A percentile compares a stretch with the other conserved stretches of the same genome.
Conservation (phyloP, 2,888 invertebrate genomes). For the Pomacea canaliculata region DNA sequence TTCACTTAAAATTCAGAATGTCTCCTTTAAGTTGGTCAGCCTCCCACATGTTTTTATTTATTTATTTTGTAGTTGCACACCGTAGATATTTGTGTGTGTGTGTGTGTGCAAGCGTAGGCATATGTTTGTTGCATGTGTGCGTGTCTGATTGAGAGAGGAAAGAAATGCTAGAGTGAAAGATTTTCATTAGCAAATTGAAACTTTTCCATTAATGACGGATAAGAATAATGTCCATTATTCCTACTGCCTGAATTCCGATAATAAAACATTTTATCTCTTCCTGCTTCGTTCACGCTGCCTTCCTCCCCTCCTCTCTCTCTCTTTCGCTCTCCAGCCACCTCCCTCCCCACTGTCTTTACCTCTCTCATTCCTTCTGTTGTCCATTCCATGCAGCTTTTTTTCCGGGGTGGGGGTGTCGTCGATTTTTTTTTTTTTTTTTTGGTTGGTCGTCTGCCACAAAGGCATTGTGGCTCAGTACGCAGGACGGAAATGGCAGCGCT, state of each 20-base stretch:
- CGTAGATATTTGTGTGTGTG: neutral
- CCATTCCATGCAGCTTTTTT: neutral
- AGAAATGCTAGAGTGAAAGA: too few relatives aligned
- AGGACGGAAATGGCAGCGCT: too few relatives aligned
- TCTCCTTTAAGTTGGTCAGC: too few relatives aligned
- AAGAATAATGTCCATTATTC: too few relatives aligned
- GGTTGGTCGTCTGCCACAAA: neutral
- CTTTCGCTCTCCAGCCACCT: conserved; percentile 4
- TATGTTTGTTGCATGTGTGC: neutral
- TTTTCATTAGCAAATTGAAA: too few relatives aligned
- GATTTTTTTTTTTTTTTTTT: neutral
- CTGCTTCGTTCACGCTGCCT: neutral
- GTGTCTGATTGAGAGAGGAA: too few relatives aligned
- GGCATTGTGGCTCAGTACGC: too few relatives aligned
- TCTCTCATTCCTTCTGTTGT: neutral
- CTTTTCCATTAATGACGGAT: too few relatives aligned
- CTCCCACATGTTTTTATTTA: neutral
- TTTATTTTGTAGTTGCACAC: neutral
- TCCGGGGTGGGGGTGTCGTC: neutral
- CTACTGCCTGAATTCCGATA: neutral
- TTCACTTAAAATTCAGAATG: too few relatives aligned
- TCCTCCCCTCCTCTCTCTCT: conserved; percentile 7
- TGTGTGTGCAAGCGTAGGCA: too few relatives aligned
- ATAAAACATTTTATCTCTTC: neutral
- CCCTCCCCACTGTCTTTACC: neutral